Percentiles rank a stretch among this genome's conserved stretches.
Evolutionary conservation across 2,888 invertebrate genomes (phyloP).

Genomic region (Luperina nickerlii): DNA sequence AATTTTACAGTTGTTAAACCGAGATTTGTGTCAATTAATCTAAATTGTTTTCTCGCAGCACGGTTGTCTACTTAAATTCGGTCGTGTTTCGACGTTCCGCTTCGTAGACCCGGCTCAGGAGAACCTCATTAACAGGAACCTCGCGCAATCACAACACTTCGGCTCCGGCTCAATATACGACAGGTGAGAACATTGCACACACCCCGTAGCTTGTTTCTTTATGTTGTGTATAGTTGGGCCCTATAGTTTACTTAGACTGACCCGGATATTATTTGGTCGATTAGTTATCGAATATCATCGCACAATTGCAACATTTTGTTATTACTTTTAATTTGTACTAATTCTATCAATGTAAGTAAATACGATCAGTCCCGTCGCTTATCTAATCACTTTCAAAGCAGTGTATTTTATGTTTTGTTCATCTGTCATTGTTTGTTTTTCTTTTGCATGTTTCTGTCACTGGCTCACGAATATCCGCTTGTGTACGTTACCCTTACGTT

Average conservation of each 20-base stretch:
- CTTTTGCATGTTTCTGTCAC: conserved; percentile 89
- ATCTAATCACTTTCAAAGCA: conserved; percentile 76
- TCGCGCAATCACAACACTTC: conserved; percentile 93
- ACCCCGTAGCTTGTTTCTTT: conserved; percentile 58
- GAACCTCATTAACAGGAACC: conserved; percentile 93
- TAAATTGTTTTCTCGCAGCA: conserved; percentile 88
- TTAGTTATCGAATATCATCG: conserved; percentile 66
- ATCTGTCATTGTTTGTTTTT: conserved; percentile 83
- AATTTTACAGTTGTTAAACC: conserved; percentile 7
- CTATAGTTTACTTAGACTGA: conserved; percentile 69
- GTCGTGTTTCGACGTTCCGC: conserved; percentile 95
- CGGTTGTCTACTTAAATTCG: conserved; percentile 96
- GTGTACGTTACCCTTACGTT: conserved; percentile 84
- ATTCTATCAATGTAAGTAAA: conserved; percentile 67
- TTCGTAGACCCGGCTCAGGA: conserved; percentile 96
- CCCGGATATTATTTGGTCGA: conserved; percentile 60
- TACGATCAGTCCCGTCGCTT: conserved; percentile 77
- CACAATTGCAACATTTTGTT: conserved; percentile 75
- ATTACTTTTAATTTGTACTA: conserved; percentile 73
- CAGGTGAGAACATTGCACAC: conserved; percentile 90
- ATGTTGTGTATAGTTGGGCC: conserved; percentile 79
- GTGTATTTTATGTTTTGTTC: conserved; percentile 78
- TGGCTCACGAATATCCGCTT: conserved; percentile 89
- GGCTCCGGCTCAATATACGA: conserved; percentile 95
- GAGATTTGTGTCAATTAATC: conserved; percentile 40